phyloP scores from a whole-genome alignment of 2,113 vertebrate species.

The Opisthocomus hoazin region DNA sequence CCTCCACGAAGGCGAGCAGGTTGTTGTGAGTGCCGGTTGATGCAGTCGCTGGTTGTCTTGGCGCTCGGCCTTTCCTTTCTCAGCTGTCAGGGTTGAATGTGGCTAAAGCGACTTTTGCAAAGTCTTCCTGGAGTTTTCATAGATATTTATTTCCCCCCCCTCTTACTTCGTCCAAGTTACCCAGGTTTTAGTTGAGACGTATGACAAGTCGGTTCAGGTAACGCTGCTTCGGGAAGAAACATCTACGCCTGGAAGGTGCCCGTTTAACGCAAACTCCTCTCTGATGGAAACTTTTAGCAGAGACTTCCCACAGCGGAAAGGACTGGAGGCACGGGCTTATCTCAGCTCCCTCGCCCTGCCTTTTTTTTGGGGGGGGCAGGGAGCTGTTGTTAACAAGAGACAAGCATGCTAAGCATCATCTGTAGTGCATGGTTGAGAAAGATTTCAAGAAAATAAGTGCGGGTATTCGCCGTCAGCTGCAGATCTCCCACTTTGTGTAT shows the following conservation, averaged over 20 bases:
- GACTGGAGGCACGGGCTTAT: background rate
- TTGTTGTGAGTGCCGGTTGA: background rate
- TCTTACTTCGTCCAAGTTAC: background rate
- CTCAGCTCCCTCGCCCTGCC: too few relatives aligned
- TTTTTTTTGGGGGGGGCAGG: too few relatives aligned
- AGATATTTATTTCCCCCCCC: fast-evolving
- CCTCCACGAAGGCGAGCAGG: background rate
- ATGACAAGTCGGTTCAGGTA: fast-evolving
- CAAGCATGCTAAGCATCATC: background rate
- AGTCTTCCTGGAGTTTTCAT: background rate
- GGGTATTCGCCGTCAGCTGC: fast-evolving
- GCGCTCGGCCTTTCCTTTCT: background rate
- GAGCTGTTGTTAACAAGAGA: background rate
- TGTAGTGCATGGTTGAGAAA: background rate
- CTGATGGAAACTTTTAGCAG: background rate
- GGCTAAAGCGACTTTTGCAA: background rate
- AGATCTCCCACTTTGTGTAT: background rate
- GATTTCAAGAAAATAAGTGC: background rate
- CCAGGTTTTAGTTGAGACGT: background rate
- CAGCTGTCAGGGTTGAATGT: background rate
- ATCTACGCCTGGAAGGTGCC: background rate
- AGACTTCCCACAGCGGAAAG: background rate
- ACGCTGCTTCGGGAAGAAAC: background rate
- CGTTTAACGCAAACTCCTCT: background rate
- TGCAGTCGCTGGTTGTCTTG: background rate